Conservation (phyloP, 2,888 invertebrate genomes). For the Dione juno region DNA sequence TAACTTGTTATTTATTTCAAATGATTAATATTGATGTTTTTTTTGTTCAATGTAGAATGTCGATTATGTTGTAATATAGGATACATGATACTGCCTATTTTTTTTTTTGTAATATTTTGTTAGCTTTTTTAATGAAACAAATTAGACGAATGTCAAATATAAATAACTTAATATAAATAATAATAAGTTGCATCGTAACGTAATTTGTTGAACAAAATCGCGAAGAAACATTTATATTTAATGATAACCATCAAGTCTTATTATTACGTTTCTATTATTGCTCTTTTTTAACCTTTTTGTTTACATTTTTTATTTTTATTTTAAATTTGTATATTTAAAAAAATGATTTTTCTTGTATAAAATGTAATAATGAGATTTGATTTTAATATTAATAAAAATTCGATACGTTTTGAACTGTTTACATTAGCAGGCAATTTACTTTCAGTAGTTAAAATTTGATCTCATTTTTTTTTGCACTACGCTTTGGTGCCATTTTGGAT, state of each 20-base stretch:
- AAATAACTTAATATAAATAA: constrained; percentile 57
- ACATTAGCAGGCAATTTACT: constrained; percentile 74
- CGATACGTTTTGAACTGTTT: constrained; percentile 60
- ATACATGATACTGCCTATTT: constrained; percentile 79
- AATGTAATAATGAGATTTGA: constrained; percentile 52
- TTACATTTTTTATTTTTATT: constrained; percentile 35
- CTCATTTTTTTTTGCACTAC: constrained; percentile 73
- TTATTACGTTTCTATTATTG: constrained; percentile 44
- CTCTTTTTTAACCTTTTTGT: constrained; percentile 26
- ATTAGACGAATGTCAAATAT: constrained; percentile 51
- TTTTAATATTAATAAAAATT: constrained; percentile 54
- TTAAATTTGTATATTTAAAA: constrained; percentile 19
- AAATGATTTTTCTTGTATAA: constrained; percentile 15
- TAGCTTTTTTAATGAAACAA: constrained; percentile 56
- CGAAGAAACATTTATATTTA: constrained; percentile 50
- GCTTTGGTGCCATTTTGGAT: constrained; percentile 73
- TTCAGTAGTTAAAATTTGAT: constrained; percentile 66
- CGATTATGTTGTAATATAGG: constrained; percentile 79
- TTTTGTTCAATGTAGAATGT: constrained; percentile 68
- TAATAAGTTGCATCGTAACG: constrained; percentile 59
- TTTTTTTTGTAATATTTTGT: constrained; percentile 67
- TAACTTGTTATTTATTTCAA: constrained; percentile 84
- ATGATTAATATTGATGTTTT: constrained; percentile 81
- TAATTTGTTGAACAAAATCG: constrained; percentile 69
- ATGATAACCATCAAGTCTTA: constrained; percentile 52